Conservation (phyloP, 35 echinoderm and acorn worm genomes). For the Heliocidaris erythrogramma region DNA sequence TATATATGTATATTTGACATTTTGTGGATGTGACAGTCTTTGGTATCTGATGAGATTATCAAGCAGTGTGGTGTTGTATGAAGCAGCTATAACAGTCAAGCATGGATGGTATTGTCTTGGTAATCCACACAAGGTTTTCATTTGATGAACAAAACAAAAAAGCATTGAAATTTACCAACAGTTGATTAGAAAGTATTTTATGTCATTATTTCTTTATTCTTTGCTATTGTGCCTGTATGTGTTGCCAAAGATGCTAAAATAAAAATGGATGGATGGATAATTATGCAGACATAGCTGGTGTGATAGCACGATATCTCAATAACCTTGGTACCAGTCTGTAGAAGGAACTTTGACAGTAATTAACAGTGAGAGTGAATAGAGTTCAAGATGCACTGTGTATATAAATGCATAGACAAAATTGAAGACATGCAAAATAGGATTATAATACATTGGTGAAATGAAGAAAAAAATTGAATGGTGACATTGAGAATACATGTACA, state of each 20-base stretch:
- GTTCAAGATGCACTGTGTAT: neutral
- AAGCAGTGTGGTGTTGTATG: neutral
- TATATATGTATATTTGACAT: constrained; percentile 28
- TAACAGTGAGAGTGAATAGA: neutral
- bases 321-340: neutral
- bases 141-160: neutral
- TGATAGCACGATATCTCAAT: neutral
- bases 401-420: neutral
- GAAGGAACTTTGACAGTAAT: neutral
- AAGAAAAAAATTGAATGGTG: neutral
- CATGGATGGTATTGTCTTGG: neutral
- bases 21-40: neutral
- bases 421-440: neutral
- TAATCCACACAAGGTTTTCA: neutral
- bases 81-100: neutral
- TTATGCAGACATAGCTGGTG: neutral
- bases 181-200: neutral
- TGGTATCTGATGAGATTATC: neutral
- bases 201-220: constrained; percentile 38
- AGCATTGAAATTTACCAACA: neutral
- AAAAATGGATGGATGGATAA: neutral
- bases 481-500: neutral
- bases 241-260: constrained; percentile 51
- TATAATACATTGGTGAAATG: neutral
- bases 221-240: constrained; percentile 44